Evolutionary conservation across 2,888 invertebrate genomes (phyloP).

Genomic region (Ditula angustiorana): DNA sequence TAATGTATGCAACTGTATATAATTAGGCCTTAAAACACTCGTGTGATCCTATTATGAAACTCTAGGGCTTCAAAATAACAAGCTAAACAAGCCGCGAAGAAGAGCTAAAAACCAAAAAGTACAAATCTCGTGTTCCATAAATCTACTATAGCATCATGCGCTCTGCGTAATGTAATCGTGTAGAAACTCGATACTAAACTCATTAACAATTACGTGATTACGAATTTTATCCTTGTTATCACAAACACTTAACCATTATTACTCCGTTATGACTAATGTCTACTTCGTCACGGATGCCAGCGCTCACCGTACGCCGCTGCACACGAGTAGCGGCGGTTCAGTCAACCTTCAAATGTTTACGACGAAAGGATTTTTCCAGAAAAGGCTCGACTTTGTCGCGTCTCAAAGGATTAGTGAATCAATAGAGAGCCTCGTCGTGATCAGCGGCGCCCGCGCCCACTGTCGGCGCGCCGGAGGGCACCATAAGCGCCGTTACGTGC

Average conservation of each 20-base stretch:
- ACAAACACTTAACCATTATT: conserved; percentile 8
- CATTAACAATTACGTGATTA: conserved; percentile 11
- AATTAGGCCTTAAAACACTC: too few relatives aligned
- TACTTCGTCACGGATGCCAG: neutral
- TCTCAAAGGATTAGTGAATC: neutral
- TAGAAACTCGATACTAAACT: neutral
- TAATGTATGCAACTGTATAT: too few relatives aligned
- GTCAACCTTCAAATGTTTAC: neutral
- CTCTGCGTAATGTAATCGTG: neutral
- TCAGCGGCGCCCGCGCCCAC: neutral
- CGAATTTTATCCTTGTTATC: conserved; percentile 14
- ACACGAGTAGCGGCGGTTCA: neutral
- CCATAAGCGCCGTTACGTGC: neutral
- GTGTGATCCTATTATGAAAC: too few relatives aligned
- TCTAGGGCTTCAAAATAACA: too few relatives aligned
- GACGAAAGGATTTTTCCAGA: neutral
- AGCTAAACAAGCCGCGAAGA: too few relatives aligned
- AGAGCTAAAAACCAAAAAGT: neutral
- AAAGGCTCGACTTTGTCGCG: neutral
- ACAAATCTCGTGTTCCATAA: neutral
- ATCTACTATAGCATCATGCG: neutral
- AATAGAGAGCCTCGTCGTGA: too few relatives aligned
- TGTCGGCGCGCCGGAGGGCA: neutral
- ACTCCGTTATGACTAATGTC: conserved; percentile 4
- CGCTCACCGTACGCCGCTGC: conserved; percentile 2